Base-by-base conservation (phyloP, 1,140 invertebrate genomes). In the Paracyclopina nana region DNA sequence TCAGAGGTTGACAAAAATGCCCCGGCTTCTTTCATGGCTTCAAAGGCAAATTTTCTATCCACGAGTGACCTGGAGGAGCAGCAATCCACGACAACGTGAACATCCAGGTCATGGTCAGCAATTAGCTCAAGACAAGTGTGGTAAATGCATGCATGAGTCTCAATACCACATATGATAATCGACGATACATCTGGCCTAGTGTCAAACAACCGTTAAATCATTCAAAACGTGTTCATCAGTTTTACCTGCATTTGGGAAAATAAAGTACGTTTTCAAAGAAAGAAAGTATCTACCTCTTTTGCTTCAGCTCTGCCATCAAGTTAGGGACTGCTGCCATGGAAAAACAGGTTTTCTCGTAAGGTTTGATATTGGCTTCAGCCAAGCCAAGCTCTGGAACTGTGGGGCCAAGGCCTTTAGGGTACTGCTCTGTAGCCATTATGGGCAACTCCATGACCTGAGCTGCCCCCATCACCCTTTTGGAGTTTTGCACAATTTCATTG, bases 391-490 rank as follows among this genome's bases (percentile, higher is more conserved):
- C 27, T 28, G 29, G 40, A 9, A 55, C 38, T 12, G 24, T 38
- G n/a, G 3, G 42, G 9, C 42, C 24, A 11, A 54, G 20, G 4
- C 34, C 75, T 71, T 77, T 74, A 0, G 75, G 75, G 61, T 78
- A 75, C 56, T 79, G 76, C 57, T 78, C 76, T 11, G 76, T 78
- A 1, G 71, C 72, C 42, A 78, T 53, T n/a, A 75, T 63, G 5
- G 74, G 73, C 52, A 77, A 65, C 4, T 76, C 65, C 25, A 78
- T 60, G 16, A 71, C 56, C 57, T 69, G 66, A 22, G 73, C 71
- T 22, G 67, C 65, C 54, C 68, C 57, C 27, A 76, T 56, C 48
- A 79, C 54, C 45, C 74, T 61, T 12, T 63, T 62, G 1, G 72
- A 67, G 46, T 72, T 70, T 20, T 62, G 56, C 6, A 73, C 64